Conservation (phyloP, 2,113 vertebrate species). For the Neodontobutis hainanensis region DNA sequence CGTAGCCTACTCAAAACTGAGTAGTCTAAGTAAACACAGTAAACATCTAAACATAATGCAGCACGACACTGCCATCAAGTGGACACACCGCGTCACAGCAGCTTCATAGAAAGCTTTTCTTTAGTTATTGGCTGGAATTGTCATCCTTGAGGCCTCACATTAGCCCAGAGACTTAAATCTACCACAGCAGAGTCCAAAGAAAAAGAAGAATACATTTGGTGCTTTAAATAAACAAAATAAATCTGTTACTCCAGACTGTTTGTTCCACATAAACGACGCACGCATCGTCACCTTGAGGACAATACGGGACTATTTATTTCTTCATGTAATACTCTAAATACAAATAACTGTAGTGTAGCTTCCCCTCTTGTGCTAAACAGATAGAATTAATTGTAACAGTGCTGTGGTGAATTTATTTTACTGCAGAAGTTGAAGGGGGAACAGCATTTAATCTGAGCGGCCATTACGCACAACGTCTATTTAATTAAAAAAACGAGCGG, state of each 20-base stretch:
- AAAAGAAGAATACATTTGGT: no score
- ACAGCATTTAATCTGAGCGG: conserved; percentile 17
- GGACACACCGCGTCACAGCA: conserved; percentile 11
- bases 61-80: conserved; percentile 34
- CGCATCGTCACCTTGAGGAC: conserved; percentile 10
- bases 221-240: no score
- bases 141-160: not conserved
- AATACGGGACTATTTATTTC: conserved; percentile 3
- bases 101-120: not conserved
- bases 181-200: not conserved
- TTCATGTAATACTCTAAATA: not conserved
- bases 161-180: not conserved
- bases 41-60: not conserved
- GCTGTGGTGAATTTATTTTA: not conserved
- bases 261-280: not conserved
- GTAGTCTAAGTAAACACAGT: no score
- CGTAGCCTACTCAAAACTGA: no score
- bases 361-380: not conserved
- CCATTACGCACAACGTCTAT: conserved; percentile 14
- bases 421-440: conserved; percentile 7
- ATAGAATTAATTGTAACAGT: not conserved
- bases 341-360: not conserved
- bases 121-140: accelerated
- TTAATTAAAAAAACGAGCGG: conserved; percentile 27
- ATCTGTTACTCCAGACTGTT: not conserved